Evolutionary conservation across 30 jellyfish, hydroid and myxozoan genomes (phyloP), one percentile per base, ranked within the genome.

Genomic region (Phacellophora camtschatica): DNA sequence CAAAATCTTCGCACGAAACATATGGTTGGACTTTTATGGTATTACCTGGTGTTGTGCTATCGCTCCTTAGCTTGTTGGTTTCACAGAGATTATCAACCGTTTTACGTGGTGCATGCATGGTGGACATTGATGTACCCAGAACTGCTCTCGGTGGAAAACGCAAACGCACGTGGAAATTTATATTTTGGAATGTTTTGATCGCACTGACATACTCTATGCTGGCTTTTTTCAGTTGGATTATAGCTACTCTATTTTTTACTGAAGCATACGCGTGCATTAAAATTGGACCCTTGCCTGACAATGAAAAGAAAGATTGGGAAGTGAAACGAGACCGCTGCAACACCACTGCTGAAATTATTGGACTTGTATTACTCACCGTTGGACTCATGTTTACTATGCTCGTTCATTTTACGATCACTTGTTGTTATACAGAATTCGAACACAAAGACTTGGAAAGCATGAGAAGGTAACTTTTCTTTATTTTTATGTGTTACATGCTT

Each of bases 11-110:
- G 1, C 90, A 78, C 25, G 65, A 22, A 8, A 12, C 15, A 8
- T 78, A 59, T 46, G 90, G 90, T 3, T 45, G 51, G 82, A 5
- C 43, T n/a, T 78, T 78, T 31, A 4, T 78, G 66, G 8, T 78
- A 16, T 25, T 30, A 8, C 90, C 90, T 23, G 90, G 81, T 8
- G 19, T 78, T 39, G 15, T 62, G 5, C 39, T 63, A 8, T 61
- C 82, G 3, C 3, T 78, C 13, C 58, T 78, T 35, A 42, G 74
- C 9, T 53, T 78, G 16, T 73, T 78, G 29, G 65, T 30, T 28
- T 78, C 90, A 19, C 1, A 13, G 13, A 46, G 74, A 15, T 25
- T 64, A 19, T 56, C 81, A 25, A 12, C 13, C 20, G 74, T 74
- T 0, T 7, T 63, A 11, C 32, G 49, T 9, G 90, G 90, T 16